Evolutionary conservation across 2,888 invertebrate genomes (phyloP).

Genomic region (Chloromyia formosa): DNA sequence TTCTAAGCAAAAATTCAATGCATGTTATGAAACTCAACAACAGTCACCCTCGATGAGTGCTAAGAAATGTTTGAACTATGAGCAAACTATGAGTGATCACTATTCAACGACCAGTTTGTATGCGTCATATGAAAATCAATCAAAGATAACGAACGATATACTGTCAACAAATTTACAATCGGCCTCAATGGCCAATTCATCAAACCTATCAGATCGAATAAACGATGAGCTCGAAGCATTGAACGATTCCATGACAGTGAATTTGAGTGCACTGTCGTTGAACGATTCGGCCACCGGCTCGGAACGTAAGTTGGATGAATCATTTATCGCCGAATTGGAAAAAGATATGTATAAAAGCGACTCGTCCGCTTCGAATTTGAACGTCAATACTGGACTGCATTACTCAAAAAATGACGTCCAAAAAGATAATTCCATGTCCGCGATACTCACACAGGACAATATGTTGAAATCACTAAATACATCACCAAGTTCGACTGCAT

Average conservation of each 20-base stretch:
- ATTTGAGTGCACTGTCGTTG: constrained; percentile 56
- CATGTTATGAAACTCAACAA: background rate
- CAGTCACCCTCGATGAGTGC: background rate
- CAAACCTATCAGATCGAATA: constrained; percentile 6
- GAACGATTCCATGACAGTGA: constrained; percentile 56
- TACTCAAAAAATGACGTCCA: constrained; percentile 59
- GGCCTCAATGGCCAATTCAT: background rate
- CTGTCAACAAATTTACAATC: background rate
- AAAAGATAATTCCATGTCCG: constrained; percentile 56
- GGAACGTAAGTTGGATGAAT: constrained; percentile 67
- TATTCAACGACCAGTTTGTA: background rate
- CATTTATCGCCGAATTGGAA: constrained; percentile 73
- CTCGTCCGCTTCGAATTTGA: constrained; percentile 58
- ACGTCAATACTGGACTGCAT: constrained; percentile 60
- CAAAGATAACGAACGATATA: constrained; percentile 15
- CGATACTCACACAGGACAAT: constrained; percentile 37
- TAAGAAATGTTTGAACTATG: constrained; percentile 43
- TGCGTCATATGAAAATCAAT: constrained; percentile 26
- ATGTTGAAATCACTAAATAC: constrained; percentile 41
- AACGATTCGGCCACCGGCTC: constrained; percentile 54
- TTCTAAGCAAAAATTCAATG: constrained; percentile 45
- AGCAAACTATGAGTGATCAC: constrained; percentile 22
- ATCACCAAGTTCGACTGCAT: constrained; percentile 49
- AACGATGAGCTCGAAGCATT: constrained; percentile 14
- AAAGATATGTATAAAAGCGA: constrained; percentile 66